phyloP scores from a whole-genome alignment of 2,797 vertebrate genomes.

The Centropyge bicolor region DNA sequence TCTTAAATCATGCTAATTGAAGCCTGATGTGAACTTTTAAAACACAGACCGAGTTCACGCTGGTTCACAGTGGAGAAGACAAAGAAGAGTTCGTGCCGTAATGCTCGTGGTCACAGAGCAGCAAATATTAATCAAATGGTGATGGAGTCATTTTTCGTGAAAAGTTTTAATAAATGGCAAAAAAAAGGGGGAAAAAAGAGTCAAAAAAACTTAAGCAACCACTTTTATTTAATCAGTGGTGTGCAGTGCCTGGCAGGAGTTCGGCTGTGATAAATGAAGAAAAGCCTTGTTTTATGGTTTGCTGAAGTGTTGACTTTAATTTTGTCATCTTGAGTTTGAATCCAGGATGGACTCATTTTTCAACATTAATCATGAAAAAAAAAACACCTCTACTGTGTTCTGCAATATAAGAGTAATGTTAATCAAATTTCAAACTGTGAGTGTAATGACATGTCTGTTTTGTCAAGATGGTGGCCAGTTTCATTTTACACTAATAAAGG shows the following conservation, averaged over 20 bases:
- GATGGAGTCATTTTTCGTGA: constrained; percentile 1
- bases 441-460: neutral
- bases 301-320: constrained; percentile 1
- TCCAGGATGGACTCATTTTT: neutral
- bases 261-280: constrained; percentile 23
- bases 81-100: neutral
- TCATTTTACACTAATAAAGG: neutral
- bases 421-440: neutral
- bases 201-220: neutral
- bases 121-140: constrained; percentile 9
- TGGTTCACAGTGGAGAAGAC: neutral
- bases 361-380: neutral
- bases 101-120: neutral
- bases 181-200: neutral
- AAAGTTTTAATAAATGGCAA: neutral
- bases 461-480: neutral
- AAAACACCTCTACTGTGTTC: neutral
- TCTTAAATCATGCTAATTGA: neutral
- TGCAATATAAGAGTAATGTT: constrained; percentile 5
- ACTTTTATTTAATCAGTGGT: constrained; percentile 13
- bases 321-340: constrained; percentile 20
- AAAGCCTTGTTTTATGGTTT: neutral
- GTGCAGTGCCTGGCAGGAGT: neutral
- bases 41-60: neutral
- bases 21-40: neutral